Evolutionary conservation across 1,140 invertebrate species (phyloP).

Genomic region (Littorina saxatilis): DNA sequence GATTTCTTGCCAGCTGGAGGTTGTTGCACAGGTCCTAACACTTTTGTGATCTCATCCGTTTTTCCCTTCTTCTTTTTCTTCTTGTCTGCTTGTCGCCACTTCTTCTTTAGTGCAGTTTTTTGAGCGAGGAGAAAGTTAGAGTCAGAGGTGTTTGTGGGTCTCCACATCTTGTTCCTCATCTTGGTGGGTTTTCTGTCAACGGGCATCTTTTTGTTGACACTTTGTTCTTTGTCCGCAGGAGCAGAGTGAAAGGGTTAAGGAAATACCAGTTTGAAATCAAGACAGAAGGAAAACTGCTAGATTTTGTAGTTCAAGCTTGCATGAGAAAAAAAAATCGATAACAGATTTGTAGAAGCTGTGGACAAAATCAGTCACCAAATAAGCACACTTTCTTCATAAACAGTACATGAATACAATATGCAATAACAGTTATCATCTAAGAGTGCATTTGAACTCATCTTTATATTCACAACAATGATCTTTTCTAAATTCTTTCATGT

Average conservation of each 20-base stretch:
- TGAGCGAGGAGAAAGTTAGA: background rate
- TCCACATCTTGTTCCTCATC: constrained; percentile 2
- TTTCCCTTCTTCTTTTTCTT: constrained; percentile 16
- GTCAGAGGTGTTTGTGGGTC: constrained; percentile 16
- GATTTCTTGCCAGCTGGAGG: background rate
- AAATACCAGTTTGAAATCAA: background rate
- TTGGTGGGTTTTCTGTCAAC: background rate
- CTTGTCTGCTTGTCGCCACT: background rate
- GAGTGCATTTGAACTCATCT: too few species aligned
- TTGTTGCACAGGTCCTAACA: constrained; percentile 17
- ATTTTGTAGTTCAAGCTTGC: background rate
- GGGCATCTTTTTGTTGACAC: too few species aligned
- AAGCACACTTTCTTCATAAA: too few species aligned
- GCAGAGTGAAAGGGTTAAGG: background rate
- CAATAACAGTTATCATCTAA: too few species aligned
- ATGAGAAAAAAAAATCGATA: background rate
- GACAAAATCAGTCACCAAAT: too few species aligned
- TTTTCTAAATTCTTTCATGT: too few species aligned
- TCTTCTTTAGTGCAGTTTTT: background rate
- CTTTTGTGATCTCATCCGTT: constrained; percentile 19
- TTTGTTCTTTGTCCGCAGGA: too few species aligned
- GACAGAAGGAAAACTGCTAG: background rate
- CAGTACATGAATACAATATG: too few species aligned
- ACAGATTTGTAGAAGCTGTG: background rate
- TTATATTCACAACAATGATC: too few species aligned